phyloP scores from a whole-genome alignment of 30 jellyfish, hydroid and myxozoan species.

The Morbakka virulenta region DNA sequence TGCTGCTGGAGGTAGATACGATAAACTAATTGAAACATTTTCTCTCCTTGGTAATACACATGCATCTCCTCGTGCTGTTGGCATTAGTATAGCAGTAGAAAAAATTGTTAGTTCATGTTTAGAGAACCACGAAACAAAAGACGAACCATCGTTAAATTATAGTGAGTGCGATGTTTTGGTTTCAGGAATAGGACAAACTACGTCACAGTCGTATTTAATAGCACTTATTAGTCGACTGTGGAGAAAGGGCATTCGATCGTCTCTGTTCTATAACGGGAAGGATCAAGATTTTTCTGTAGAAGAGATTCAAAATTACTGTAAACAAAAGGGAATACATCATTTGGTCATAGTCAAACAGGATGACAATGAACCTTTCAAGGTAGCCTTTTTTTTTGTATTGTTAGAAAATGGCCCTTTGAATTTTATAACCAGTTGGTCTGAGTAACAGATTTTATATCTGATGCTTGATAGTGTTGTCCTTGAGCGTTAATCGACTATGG shows the following conservation, averaged over 20 bases:
- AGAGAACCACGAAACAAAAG: conserved; percentile 33
- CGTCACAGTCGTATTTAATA: conserved; percentile 34
- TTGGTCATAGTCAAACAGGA: conserved; percentile 72
- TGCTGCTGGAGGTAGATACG: conserved; percentile 93
- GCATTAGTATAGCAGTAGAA: conserved; percentile 83
- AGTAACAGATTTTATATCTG: background rate
- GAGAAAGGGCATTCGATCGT: conserved; percentile 65
- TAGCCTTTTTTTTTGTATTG: background rate
- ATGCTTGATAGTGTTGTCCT: background rate
- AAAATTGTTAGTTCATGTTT: conserved; percentile 50
- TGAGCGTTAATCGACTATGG: too few species aligned
- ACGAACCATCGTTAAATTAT: conserved; percentile 11
- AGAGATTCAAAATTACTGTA: conserved; percentile 75
- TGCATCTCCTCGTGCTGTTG: conserved; percentile 71
- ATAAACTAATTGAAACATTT: conserved; percentile 49
- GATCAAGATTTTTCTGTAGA: conserved; percentile 64
- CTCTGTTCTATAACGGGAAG: conserved; percentile 65
- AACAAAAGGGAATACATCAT: conserved; percentile 65
- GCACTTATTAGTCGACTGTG: conserved; percentile 63
- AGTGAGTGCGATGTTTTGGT: conserved; percentile 54
- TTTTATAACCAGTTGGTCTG: background rate
- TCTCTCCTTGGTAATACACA: conserved; percentile 45
- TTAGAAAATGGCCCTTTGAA: too few species aligned
- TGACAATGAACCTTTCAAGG: conserved; percentile 63
- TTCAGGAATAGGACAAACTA: conserved; percentile 49